Evolutionary conservation across 2,888 invertebrate genomes (phyloP).

Genomic region (Phortica okadai): DNA sequence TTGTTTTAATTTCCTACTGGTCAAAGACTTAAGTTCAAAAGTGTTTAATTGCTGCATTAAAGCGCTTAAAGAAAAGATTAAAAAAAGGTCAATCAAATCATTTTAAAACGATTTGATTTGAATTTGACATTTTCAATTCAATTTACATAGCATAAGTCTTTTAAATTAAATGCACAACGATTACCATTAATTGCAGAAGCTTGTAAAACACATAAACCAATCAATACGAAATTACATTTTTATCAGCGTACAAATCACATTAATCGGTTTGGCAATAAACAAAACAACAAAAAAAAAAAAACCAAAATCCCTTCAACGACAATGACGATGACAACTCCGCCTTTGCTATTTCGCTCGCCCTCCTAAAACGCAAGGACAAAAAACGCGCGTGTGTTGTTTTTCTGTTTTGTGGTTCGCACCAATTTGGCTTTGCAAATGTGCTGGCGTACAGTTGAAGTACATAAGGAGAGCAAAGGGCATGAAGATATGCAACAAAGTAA

Average conservation of each 20-base stretch:
- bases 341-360: background rate
- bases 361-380: background rate
- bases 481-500: background rate
- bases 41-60: too few relatives aligned
- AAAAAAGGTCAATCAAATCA: too few relatives aligned
- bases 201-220: slow-evolving; percentile 2
- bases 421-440: too few relatives aligned
- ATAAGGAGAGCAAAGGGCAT: background rate
- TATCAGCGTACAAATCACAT: slow-evolving; percentile 16
- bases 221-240: slow-evolving; percentile 22
- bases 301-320: background rate
- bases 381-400: background rate
- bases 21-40: too few relatives aligned
- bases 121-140: background rate
- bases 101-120: too few relatives aligned
- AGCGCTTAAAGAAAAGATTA: too few relatives aligned
- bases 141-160: background rate
- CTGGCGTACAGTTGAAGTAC: background rate
- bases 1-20: too few relatives aligned
- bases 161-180: background rate
- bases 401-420: too few relatives aligned
- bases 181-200: background rate
- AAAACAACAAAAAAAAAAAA: background rate
- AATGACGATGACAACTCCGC: background rate
- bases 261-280: background rate